Evolutionary conservation across 2,113 vertebrate genomes (phyloP).

Genomic region (Zosterops japonicus): DNA sequence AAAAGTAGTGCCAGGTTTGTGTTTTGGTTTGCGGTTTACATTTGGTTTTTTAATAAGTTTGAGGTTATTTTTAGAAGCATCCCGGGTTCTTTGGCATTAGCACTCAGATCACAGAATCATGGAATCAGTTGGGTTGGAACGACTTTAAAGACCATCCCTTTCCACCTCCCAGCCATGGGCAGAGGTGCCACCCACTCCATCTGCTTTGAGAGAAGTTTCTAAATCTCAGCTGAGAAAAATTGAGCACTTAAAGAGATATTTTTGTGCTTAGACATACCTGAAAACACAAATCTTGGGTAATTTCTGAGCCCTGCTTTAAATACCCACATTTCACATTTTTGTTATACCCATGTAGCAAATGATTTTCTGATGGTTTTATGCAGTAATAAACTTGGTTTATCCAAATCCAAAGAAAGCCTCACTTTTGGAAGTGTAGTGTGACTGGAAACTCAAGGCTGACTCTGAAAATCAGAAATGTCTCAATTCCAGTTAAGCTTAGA

Average conservation of each 20-base stretch:
- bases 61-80: too few species aligned
- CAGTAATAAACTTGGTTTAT: neutral
- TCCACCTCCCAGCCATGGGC: neutral
- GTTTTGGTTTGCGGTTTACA: neutral
- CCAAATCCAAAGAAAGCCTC: neutral
- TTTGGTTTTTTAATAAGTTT: neutral
- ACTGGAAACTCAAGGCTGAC: neutral
- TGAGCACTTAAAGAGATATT: neutral
- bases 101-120: neutral
- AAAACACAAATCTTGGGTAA: neutral
- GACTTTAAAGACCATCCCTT: neutral
- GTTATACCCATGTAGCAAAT: rapidly evolving
- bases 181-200: too few species aligned
- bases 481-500: neutral
- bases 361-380: neutral
- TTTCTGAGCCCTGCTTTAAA: neutral
- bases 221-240: neutral
- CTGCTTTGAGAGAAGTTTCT: neutral
- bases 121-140: neutral
- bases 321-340: neutral
- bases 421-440: neutral
- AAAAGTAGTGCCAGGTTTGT: neutral
- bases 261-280: neutral
- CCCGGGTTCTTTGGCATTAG: neutral
- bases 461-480: neutral